phyloP scores from a whole-genome alignment of 2,888 invertebrate species.

The Temnothorax unifasciatus region DNA sequence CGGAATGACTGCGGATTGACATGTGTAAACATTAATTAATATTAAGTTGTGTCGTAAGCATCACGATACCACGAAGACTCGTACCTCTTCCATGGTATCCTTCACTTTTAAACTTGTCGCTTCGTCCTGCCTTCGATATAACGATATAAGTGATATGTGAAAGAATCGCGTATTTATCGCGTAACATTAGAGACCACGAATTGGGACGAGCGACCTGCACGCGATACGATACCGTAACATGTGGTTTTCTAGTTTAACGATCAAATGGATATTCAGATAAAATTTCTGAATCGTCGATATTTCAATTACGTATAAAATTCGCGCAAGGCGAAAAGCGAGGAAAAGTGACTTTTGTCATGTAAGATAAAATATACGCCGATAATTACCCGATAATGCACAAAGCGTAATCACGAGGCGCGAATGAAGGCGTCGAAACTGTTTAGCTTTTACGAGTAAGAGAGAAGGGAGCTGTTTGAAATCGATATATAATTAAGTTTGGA shows the following conservation, averaged over 20 bases:
- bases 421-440: not conserved
- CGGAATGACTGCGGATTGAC: slow-evolving; percentile 34
- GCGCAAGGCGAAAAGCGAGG: not conserved
- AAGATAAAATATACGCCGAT: slow-evolving; percentile 31
- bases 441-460: not conserved
- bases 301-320: not conserved
- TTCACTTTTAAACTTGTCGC: slow-evolving; percentile 39
- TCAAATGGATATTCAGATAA: slow-evolving; percentile 22
- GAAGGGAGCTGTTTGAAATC: slow-evolving; percentile 1
- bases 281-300: slow-evolving; percentile 17
- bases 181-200: slow-evolving; percentile 23
- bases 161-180: slow-evolving; percentile 6
- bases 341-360: slow-evolving; percentile 12
- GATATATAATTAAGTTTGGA: slow-evolving; percentile 9
- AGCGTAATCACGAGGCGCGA: not conserved
- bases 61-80: slow-evolving; percentile 16
- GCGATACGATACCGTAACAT: not conserved
- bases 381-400: slow-evolving; percentile 15
- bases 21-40: slow-evolving; percentile 52
- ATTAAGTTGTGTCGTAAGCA: slow-evolving; percentile 29
- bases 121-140: slow-evolving; percentile 37
- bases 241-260: slow-evolving; percentile 31
- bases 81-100: slow-evolving; percentile 14
- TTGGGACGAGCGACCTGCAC: slow-evolving; percentile 33
- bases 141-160: slow-evolving; percentile 7